Evolutionary conservation across 2,113 vertebrate species (phyloP).

Genomic region (Beaufortia kweichowensis): DNA sequence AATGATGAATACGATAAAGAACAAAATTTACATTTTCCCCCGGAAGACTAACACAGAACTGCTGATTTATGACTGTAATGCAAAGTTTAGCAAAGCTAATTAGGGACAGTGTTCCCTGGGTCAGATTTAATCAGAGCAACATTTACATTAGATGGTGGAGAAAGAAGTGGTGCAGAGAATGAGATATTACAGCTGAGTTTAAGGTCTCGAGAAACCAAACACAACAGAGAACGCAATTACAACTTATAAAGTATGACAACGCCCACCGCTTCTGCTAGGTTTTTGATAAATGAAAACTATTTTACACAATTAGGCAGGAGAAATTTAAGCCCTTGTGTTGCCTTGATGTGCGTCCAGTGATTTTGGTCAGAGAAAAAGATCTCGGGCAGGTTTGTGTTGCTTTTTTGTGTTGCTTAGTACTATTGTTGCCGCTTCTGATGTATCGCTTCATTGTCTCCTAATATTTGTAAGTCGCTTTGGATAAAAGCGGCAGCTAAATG

Average conservation of each 20-base stretch:
- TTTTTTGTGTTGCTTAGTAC: too few species aligned
- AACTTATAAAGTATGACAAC: not conserved
- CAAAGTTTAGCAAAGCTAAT: constrained; percentile 50
- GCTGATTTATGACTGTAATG: constrained; percentile 50
- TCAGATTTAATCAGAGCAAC: constrained; percentile 47
- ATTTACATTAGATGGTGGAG: constrained; percentile 28
- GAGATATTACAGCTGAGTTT: not conserved
- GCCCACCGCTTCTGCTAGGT: not conserved
- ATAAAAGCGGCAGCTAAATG: too few species aligned
- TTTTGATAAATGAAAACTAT: constrained; percentile 10
- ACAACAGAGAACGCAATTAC: constrained; percentile 7
- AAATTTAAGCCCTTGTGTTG: not conserved
- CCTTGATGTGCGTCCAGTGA: not conserved
- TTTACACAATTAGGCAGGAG: not conserved
- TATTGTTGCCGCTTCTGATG: too few species aligned
- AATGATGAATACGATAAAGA: constrained; percentile 49
- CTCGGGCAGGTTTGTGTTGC: too few species aligned
- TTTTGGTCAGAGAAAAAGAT: not conserved
- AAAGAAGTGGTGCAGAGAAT: constrained; percentile 5
- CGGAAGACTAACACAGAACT: constrained; percentile 5
- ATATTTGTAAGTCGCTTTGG: too few species aligned
- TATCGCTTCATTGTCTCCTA: too few species aligned
- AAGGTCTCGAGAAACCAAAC: not conserved
- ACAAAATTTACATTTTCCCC: constrained; percentile 48
- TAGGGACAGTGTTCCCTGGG: constrained; percentile 42